Conservation (phyloP, 2,888 invertebrate species). For the Nephrotoma appendiculata region DNA sequence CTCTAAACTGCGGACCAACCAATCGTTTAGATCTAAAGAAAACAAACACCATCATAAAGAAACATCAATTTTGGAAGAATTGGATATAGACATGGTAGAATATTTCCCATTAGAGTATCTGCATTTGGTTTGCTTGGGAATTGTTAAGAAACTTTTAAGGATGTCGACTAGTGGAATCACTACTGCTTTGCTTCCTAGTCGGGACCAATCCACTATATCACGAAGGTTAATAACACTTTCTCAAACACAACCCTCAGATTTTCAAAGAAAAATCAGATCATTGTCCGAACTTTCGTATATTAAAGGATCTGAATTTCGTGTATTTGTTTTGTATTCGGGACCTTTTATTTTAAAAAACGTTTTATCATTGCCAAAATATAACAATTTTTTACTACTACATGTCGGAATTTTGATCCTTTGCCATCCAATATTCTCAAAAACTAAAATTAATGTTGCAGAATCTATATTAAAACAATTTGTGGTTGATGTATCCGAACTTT, state of each 20-base stretch:
- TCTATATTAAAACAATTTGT: too few relatives aligned
- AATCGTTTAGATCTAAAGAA: not conserved
- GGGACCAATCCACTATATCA: not conserved
- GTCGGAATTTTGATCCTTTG: not conserved
- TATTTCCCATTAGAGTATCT: not conserved
- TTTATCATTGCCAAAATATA: not conserved
- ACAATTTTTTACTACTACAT: not conserved
- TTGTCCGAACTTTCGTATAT: not conserved
- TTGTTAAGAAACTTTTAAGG: not conserved
- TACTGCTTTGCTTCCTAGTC: not conserved
- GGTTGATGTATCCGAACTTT: not conserved
- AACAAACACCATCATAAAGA: not conserved
- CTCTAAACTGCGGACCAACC: not conserved
- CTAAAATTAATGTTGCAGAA: not conserved
- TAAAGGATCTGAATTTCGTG: not conserved
- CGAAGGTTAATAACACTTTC: not conserved
- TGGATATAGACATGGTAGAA: not conserved
- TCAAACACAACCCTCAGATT: not conserved
- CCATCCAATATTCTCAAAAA: not conserved
- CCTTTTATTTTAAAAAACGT: not conserved
- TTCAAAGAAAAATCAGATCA: not conserved
- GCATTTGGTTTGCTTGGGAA: not conserved
- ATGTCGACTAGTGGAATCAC: not conserved
- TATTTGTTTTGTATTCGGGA: not conserved
- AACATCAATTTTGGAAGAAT: not conserved